These are phyloP conservation scores for Triplophysa bombifrons DNA, from an alignment of 2,797 vertebrate species.

Conservation along the genomic window DNA sequence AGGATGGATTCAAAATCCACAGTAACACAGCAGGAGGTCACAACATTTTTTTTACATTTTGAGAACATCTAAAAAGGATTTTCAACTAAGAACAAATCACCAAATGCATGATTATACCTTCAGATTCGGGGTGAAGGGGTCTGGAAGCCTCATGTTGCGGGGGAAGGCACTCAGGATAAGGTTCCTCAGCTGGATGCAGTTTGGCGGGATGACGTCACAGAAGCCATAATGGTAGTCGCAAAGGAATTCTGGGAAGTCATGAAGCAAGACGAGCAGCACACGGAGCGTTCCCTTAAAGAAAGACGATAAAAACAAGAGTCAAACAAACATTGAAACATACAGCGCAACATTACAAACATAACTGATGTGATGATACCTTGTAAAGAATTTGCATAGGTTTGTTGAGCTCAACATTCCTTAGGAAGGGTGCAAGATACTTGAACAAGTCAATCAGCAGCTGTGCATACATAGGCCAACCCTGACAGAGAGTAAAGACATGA, in stretches of 20 bases:
- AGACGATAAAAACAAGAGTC: background rate
- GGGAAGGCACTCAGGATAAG: conserved; percentile 99
- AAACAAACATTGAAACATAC: background rate
- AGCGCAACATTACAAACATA: background rate
- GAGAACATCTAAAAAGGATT: background rate
- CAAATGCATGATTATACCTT: conserved; percentile 79
- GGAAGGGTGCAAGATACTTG: conserved; percentile 97
- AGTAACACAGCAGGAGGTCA: background rate
- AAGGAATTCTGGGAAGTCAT: conserved; percentile 98
- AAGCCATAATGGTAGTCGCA: conserved; percentile 99
- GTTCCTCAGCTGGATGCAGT: conserved; percentile 99
- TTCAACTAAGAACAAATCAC: background rate
- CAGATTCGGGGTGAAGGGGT: conserved; percentile 97
- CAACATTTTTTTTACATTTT: background rate
- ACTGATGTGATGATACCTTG: conserved; percentile 80
- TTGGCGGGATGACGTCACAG: conserved; percentile 98
- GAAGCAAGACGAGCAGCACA: conserved; percentile 94
- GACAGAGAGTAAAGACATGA: conserved; percentile 15
- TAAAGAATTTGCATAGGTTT: conserved; percentile 99
- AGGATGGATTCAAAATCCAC: background rate
- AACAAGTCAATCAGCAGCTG: conserved; percentile 97
- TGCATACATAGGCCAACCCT: conserved; percentile 99
- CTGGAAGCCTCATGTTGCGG: conserved; percentile 99
- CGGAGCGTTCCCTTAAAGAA: conserved; percentile 89
- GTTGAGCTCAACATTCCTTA: conserved; percentile 98